These are phyloP conservation scores for Haliclona indistincta DNA, from an alignment of 37 sponge, comb jelly and placozoan species.

Conservation along the genomic window DNA sequence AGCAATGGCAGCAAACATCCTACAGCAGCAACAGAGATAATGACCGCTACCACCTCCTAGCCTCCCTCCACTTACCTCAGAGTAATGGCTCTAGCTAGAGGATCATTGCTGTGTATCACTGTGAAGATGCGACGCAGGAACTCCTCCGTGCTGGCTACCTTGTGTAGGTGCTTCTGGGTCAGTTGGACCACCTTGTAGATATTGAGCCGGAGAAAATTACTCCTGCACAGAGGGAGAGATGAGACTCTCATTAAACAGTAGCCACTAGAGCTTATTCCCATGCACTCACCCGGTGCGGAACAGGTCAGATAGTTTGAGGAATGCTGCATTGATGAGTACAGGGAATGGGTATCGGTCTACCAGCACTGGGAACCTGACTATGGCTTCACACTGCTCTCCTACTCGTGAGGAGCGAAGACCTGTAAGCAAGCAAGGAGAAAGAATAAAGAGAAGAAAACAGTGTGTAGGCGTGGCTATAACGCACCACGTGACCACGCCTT, in stretches of 20 bases:
- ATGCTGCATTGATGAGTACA: conserved; percentile 80
- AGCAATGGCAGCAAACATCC: conserved; percentile 86
- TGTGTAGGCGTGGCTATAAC: no score
- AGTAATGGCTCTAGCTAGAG: conserved; percentile 88
- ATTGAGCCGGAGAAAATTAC: conserved; percentile 75
- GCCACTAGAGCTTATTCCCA: neutral
- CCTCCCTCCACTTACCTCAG: conserved; percentile 59
- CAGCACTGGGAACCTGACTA: conserved; percentile 75
- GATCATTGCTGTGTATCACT: conserved; percentile 92
- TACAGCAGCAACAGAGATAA: neutral
- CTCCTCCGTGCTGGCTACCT: conserved; percentile 85
- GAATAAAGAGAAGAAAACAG: neutral
- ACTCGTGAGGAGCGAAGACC: conserved; percentile 77
- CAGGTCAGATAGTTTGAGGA: conserved; percentile 86
- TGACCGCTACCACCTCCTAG: neutral
- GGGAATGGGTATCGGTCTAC: conserved; percentile 90
- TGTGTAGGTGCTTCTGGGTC: conserved; percentile 69
- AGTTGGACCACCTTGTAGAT: conserved; percentile 78
- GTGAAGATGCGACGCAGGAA: conserved; percentile 69
- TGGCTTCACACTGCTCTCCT: conserved; percentile 93
- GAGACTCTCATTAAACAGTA: neutral
- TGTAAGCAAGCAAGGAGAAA: no score
- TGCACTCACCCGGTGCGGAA: conserved; percentile 70
- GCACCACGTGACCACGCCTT: no score
- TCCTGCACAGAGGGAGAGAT: conserved; percentile 23